phyloP scores from a whole-genome alignment of 2,888 invertebrate genomes.

The Drosophila leonis region DNA sequence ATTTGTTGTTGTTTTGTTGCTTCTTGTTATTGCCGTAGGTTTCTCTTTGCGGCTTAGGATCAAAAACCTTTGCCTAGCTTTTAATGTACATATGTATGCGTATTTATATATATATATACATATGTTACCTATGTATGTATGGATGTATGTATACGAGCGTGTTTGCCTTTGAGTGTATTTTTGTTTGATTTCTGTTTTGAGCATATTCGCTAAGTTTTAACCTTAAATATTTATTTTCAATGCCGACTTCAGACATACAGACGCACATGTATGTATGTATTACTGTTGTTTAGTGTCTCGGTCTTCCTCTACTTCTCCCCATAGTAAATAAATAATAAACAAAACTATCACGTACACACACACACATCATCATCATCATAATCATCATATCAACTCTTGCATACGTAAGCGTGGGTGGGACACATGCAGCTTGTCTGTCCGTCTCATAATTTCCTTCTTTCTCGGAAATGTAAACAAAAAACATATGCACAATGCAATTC shows the following conservation, averaged over 20 bases:
- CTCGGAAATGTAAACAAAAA: constrained; percentile 67
- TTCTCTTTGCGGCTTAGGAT: constrained; percentile 68
- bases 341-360: constrained; percentile 73
- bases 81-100: constrained; percentile 8
- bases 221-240: constrained; percentile 72
- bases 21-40: constrained; percentile 52
- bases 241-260: constrained; percentile 50
- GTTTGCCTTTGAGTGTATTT: constrained; percentile 43
- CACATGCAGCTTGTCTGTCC: constrained; percentile 40
- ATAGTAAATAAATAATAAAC: constrained; percentile 63
- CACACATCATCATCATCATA: constrained; percentile 11
- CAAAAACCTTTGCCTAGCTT: constrained; percentile 73
- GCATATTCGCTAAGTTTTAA: constrained; percentile 56
- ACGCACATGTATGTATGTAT: background rate
- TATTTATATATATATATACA: constrained; percentile 6
- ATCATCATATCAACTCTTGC: constrained; percentile 37
- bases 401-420: constrained; percentile 47
- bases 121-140: constrained; percentile 4
- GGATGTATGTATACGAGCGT: constrained; percentile 5
- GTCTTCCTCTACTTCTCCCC: constrained; percentile 3
- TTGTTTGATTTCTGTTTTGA: constrained; percentile 59
- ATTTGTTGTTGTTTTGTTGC: constrained; percentile 38
- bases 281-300: constrained; percentile 15
- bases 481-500: constrained; percentile 42
- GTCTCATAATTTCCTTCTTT: constrained; percentile 70